Evolutionary conservation across 2,888 invertebrate species (phyloP).

Genomic region (Fragum fragum): DNA sequence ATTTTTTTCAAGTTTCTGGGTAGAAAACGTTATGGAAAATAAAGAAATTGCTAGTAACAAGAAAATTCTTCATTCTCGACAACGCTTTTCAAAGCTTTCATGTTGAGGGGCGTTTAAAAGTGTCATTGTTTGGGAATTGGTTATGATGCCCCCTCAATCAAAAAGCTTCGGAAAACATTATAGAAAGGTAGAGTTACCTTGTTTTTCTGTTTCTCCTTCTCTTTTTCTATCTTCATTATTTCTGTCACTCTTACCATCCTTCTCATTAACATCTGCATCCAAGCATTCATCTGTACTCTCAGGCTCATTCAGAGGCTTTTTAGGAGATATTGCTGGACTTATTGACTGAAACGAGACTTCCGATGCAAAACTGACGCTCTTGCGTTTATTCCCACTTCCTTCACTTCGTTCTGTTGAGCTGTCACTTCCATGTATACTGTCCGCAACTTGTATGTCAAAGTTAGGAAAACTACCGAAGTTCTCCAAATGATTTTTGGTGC

Average conservation of each 20-base stretch:
- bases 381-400: slow-evolving; percentile 73
- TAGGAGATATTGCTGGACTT: slow-evolving; percentile 76
- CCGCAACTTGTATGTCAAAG: slow-evolving; percentile 55
- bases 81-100: too few relatives aligned
- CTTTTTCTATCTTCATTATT: slow-evolving; percentile 17
- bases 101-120: too few relatives aligned
- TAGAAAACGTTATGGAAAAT: too few relatives aligned
- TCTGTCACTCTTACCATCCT: not conserved
- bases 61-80: too few relatives aligned
- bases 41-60: too few relatives aligned
- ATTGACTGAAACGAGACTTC: slow-evolving; percentile 85
- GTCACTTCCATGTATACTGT: slow-evolving; percentile 62
- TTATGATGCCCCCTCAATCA: too few relatives aligned
- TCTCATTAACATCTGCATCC: slow-evolving; percentile 4
- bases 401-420: slow-evolving; percentile 58
- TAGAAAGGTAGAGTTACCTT: too few relatives aligned
- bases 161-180: too few relatives aligned
- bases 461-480: slow-evolving; percentile 58
- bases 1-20: too few relatives aligned
- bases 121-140: too few relatives aligned
- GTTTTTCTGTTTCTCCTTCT: slow-evolving; percentile 4
- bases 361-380: slow-evolving; percentile 85
- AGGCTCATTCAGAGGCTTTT: slow-evolving; percentile 25
- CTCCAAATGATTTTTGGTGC: slow-evolving; percentile 54
- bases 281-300: not conserved